Evolutionary conservation across 2,888 invertebrate species (phyloP), one percentile per base, ranked within the genome.

Genomic region (Gnatocerus cornutus): DNA sequence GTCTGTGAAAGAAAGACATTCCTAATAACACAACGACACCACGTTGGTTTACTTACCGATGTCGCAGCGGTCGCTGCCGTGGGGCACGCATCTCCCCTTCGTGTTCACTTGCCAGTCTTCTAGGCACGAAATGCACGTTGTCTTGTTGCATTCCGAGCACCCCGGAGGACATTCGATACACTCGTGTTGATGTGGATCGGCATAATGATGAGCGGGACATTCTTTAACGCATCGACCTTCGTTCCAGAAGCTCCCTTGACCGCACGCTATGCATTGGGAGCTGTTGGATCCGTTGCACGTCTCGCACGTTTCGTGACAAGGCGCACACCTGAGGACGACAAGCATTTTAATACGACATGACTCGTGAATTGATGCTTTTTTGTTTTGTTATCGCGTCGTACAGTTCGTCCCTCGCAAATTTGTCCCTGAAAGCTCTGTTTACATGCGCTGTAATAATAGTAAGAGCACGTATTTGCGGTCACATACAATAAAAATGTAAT

Each of bases 191-290:
- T 92, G 92, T 77, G 91, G 91, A 81, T 94, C 93, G 7, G 91
- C 90, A 82, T 90, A 94, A 83, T 90, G 91, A 45, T 92, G 92
- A 59, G 87, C 87, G 0, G 94, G 93, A 79, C 95, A 96, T 66
- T 88, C 88, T 71, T 88, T 87, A 37, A 91, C 87, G 82, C 95
- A 95, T 62, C 89, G 88, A 56, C 93, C 93, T 74, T 92, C 90
- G 76, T 90, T 87, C 68, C 91, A 89, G 81, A 90, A 93, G 69
- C 89, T 89, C 53, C 92, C 91, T 37, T 90, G 86, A 70, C 91
- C 91, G 85, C 96, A 96, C 9, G 92, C 90, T 77, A 95, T 92
- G 85, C 96, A 96, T 79, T 94, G 92, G 16, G 90, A 88, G 78
- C 92, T 91, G 30, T 90, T 90, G 10, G 93, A 89, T 29, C 94